Base-by-base conservation (phyloP, 2,797 vertebrate species). In the Tokudaia tokunoshimensis region DNA sequence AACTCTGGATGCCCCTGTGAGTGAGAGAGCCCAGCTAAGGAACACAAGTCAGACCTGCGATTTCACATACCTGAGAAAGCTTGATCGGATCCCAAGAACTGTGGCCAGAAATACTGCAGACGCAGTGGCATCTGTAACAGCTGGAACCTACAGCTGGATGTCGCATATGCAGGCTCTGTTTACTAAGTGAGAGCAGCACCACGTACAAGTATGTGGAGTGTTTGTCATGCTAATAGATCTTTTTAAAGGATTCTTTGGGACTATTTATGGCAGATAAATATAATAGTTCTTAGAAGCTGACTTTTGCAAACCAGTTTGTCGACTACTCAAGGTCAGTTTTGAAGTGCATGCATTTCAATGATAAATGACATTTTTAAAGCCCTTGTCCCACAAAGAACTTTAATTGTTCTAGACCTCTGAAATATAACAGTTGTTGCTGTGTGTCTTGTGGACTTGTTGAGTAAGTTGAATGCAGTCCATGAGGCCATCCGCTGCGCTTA, bases 361-460 rank as follows among this genome's bases (percentile, higher is more conserved):
- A n/a, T 87, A 79, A 93, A 61, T 93, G 52, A 67, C 24, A 47
- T 65, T 82, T 65, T 50, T n/a, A 63, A 76, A 41, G 26, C 55
- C 88, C 41, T 82, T 37, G 11, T 10, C 17, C 65, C 47, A 63
- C 34, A 75, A 26, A 85, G 95, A 91, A 93, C 50, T 24, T 50
- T 63, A 7, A 52, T 80, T 95, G 59, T 89, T 91, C 59, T 80
- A 83, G 79, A 47, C 82, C 79, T 96, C 83, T 93, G 63, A 83
- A 31, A 90, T 92, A 61, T 29, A 88, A 31, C 91, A 57, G 47
- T 78, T 79, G 24, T 94, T 0, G 2, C 55, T 92, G 63, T 83
- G 85, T 94, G 44, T 96, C 59, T 94, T 95, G 31, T 63, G 67
- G 70, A 86, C 92, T 94, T 95, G 85, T 94, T 50, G 75, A 97